Conservation (phyloP, 2,888 invertebrate species). For the Drosophila aldrichi region DNA sequence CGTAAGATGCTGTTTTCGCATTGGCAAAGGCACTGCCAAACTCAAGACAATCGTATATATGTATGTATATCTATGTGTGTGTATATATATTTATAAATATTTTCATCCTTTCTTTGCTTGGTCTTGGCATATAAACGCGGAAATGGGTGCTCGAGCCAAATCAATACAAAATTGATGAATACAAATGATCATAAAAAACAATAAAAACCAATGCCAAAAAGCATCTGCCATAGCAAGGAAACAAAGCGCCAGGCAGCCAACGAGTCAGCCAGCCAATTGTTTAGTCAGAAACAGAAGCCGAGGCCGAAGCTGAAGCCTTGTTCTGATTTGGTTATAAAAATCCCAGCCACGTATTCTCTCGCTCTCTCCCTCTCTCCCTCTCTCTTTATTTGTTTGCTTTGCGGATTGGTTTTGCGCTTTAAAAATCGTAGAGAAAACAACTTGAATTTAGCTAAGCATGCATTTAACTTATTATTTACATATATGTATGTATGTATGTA, state of each 20-base stretch:
- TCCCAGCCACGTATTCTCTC: conserved; percentile 67
- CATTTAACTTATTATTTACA: conserved; percentile 64
- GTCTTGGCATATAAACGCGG: conserved; percentile 9
- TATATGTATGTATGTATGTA: background rate
- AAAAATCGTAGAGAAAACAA: background rate
- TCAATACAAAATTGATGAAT: conserved; percentile 81
- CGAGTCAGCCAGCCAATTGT: conserved; percentile 18
- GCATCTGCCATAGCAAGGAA: conserved; percentile 60
- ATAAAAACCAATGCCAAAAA: conserved; percentile 77
- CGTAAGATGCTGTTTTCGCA: conserved; percentile 69
- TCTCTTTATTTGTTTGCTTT: background rate
- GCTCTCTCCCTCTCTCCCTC: background rate
- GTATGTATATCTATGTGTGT: conserved; percentile 12
- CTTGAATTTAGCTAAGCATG: conserved; percentile 7
- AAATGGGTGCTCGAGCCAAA: conserved; percentile 37
- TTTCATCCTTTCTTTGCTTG: conserved; percentile 63
- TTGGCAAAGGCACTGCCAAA: conserved; percentile 56
- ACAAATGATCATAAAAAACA: conserved; percentile 81
- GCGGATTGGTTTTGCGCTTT: background rate
- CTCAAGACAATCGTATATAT: conserved; percentile 71
- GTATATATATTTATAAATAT: conserved; percentile 17
- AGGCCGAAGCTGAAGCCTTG: conserved; percentile 27
- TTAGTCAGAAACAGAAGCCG: background rate
- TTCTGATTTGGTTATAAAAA: conserved; percentile 80
- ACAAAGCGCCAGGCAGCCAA: conserved; percentile 30